Evolutionary conservation across 2,888 invertebrate genomes (phyloP).

Genomic region (Pristionchus arcanus): DNA sequence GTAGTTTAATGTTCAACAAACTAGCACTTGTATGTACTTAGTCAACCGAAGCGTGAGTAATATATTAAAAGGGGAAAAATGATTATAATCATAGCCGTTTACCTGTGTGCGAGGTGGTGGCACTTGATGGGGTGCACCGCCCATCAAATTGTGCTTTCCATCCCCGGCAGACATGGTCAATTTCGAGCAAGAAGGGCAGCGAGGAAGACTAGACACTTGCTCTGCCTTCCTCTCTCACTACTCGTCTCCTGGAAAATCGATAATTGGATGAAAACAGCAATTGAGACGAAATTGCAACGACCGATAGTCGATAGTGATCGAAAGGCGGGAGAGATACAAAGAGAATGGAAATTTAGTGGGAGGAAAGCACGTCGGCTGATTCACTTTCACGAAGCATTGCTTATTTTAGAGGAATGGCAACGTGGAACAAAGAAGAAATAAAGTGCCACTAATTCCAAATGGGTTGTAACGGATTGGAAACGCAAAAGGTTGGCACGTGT

Average conservation of each 20-base stretch:
- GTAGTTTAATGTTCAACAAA: background rate
- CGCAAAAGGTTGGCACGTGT: background rate
- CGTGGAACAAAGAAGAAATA: background rate
- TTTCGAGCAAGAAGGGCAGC: background rate
- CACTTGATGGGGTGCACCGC: conserved; percentile 53
- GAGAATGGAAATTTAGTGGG: conserved; percentile 5
- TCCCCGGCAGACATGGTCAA: conserved; percentile 40
- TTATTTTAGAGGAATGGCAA: background rate
- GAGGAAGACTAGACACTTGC: background rate
- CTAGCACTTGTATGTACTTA: background rate
- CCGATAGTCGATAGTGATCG: conserved; percentile 7
- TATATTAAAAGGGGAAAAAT: background rate
- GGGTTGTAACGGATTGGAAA: background rate
- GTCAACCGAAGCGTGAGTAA: background rate
- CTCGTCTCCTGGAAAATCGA: conserved; percentile 38
- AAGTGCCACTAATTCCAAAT: background rate
- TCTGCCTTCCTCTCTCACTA: conserved; percentile 36
- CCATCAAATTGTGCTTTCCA: conserved; percentile 53
- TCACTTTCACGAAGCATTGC: background rate
- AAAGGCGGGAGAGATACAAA: conserved; percentile 3
- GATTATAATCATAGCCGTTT: background rate
- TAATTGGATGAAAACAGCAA: background rate
- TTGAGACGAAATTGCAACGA: background rate
- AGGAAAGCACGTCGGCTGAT: background rate
- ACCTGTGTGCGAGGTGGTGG: conserved; percentile 55